Base-by-base conservation (phyloP, 2,113 vertebrate genomes). In the Grus americana region DNA sequence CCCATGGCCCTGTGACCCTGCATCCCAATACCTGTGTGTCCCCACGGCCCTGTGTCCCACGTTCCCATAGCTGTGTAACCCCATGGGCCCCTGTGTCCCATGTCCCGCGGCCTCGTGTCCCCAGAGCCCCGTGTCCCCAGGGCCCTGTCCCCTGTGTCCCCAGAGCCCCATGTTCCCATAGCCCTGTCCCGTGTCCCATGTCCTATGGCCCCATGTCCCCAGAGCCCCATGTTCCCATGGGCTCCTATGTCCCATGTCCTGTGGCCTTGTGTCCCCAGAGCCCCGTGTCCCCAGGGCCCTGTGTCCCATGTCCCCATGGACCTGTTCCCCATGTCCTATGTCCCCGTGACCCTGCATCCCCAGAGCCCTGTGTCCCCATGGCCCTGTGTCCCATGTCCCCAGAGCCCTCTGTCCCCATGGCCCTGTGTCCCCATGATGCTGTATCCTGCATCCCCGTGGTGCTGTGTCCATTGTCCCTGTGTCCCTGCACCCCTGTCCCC, bases 401-500 rank as follows among this genome's bases (percentile, higher is more conserved):
- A 5, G 3, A 12, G 5, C 27, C 36, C 16, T 22, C 2, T 23
- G 36, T 11, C 66, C 36, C 16, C 3, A 32, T 11, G 18, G 9
- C 38, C 34, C 22, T 6, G 3, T 47, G n/a, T n/a, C 66, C 57
- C 47, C 9, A 15, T 22, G 8, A 12, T 44, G 20, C 24, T 4
- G 5, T 10, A 30, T 7, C 34, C 63, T 58, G 44, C 2, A 1
- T 34, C 78, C 70, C 42, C 15, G 40, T 0, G 3, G 4, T 7
- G 3, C 27, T 15, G 12, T 38, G 23, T 36, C 44, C 44, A 10
- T 12, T 16, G 29, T 19, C 65, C 47, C 32, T 27, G 24, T 29
- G 30, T 42, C 67, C 47, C 24, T 2, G 0, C 18, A 21, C 5
- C 23, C 49, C 79, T 36, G 19, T 80, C 13, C 30, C 40, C 19